Conservation (phyloP, 2,113 vertebrate species). For the Callithrix jacchus region DNA sequence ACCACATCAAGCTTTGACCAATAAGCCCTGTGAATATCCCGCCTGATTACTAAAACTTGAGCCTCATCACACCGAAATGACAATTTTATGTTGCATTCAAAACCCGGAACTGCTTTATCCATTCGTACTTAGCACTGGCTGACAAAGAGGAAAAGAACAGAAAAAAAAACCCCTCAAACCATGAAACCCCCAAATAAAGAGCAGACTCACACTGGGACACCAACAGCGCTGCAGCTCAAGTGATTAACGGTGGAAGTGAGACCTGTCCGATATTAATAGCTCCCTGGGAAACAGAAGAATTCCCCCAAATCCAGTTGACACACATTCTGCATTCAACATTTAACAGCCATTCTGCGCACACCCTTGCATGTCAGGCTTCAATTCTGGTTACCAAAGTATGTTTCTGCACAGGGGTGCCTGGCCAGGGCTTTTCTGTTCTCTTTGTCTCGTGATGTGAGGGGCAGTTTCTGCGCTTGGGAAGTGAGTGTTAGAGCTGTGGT, state of each 20-base stretch:
- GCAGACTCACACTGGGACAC: neutral
- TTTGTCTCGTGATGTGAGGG: slow-evolving; percentile 60
- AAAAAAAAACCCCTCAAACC: neutral
- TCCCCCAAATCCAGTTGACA: slow-evolving; percentile 31
- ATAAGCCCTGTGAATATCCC: neutral
- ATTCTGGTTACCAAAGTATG: slow-evolving; percentile 18
- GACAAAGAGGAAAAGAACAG: slow-evolving; percentile 51
- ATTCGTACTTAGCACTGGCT: slow-evolving; percentile 21
- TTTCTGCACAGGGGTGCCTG: slow-evolving; percentile 24
- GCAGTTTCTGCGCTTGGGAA: slow-evolving; percentile 52
- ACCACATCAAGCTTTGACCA: neutral
- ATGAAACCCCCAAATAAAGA: neutral
- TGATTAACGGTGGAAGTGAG: slow-evolving; percentile 19
- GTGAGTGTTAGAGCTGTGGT: neutral
- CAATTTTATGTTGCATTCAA: slow-evolving; percentile 50
- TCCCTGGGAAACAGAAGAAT: slow-evolving; percentile 22
- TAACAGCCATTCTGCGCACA: slow-evolving; percentile 62
- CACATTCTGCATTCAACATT: slow-evolving; percentile 43
- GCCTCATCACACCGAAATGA: slow-evolving; percentile 37
- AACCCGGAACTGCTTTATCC: slow-evolving; percentile 72
- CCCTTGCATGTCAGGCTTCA: slow-evolving; percentile 26
- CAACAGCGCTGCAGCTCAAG: neutral
- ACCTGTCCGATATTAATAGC: slow-evolving; percentile 5
- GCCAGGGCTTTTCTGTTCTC: slow-evolving; percentile 35
- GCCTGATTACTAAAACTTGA: slow-evolving; percentile 51